A percentile compares a stretch with the other conserved stretches of the same genome.
These are phyloP conservation scores for Zygaena filipendulae DNA, from an alignment of 2,888 invertebrate genomes.

Conservation along the genomic window DNA sequence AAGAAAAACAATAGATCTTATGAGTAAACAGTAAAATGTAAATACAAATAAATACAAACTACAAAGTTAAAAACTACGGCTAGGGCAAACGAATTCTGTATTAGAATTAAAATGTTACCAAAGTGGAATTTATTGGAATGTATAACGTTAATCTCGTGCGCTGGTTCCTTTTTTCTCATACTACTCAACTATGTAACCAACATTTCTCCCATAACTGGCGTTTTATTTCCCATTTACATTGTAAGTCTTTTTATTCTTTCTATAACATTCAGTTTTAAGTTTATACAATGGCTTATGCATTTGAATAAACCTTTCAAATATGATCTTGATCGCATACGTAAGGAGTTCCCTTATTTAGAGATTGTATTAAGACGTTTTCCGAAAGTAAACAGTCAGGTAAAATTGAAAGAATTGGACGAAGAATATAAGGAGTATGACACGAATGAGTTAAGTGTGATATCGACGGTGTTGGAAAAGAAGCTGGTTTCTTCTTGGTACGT, in stretches of 20 bases:
- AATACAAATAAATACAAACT: too few relatives aligned
- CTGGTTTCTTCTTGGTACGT: constrained; percentile 61
- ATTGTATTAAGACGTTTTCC: constrained; percentile 29
- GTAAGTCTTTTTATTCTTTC: constrained; percentile 46
- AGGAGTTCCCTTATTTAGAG: constrained; percentile 33
- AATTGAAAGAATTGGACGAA: constrained; percentile 14
- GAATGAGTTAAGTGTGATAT: constrained; percentile 53
- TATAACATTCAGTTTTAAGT: constrained; percentile 56
- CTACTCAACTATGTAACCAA: constrained; percentile 43
- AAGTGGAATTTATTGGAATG: constrained; percentile 46
- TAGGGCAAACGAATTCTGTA: too few relatives aligned
- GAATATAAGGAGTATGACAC: constrained; percentile 53
- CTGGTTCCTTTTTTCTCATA: constrained; percentile 35
- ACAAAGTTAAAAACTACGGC: too few relatives aligned
- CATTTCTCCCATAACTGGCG: constrained; percentile 47
- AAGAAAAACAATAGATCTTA: too few relatives aligned
- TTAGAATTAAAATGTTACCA: constrained; percentile 35
- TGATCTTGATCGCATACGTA: constrained; percentile 34
- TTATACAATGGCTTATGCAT: constrained; percentile 61
- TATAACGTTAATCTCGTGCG: constrained; percentile 34
- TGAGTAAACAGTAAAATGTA: too few relatives aligned
- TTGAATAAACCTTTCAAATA: constrained; percentile 62
- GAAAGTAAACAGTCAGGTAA: constrained; percentile 5
- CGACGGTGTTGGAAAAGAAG: constrained; percentile 50
- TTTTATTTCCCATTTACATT: constrained; percentile 53